Base-by-base conservation (phyloP, 2,888 invertebrate genomes). In the Caenorhabditis sulstoni region DNA sequence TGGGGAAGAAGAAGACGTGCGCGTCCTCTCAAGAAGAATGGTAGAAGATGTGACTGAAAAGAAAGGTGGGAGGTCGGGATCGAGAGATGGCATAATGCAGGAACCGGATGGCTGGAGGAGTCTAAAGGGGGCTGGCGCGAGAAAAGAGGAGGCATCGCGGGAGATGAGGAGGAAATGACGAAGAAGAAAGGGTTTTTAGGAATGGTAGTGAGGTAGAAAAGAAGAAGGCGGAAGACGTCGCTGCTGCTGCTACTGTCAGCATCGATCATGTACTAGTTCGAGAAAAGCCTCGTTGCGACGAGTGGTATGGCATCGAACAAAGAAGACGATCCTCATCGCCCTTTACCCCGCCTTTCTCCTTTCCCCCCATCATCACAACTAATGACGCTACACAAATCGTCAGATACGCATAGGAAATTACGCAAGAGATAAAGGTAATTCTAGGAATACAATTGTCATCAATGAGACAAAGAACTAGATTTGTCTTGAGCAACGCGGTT, bases 31-130 rank as follows among this genome's bases (percentile, higher is more conserved):
- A 20, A 71, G 57, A 57, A 62, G 62, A 64, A 62, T 62, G 45
- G 70, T 61, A 55, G 41, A 57, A 44, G 58, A 66, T 52, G 64
- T 52, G 50, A 52, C 29, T 59, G 52, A 35, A 53, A 61, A 44
- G 55, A 41, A 53, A 44, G 45, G 74, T 52, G 49, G 67, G 67
- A 76, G 79, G 79, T 79, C 80, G 75, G 71, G 80, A 80, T 80
- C 64, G 70, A 57, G 66, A 59, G 58, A 76, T 80, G 80, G 75
- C 75, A 80, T 80, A 76, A 76, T 67, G 75, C 22, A 70, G 66
- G 70, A 66, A 65, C 62, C 68, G 79, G 66, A 79, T 73, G 75
- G 61, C 74, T 61, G 74, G 75, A 75, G 58, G 61, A 73, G 71
- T 66, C 65, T 65, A 47, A 62, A 49, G 62, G 44, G n/a, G 53